Evolutionary conservation across 1,140 invertebrate genomes (phyloP), one percentile per base, ranked within the genome.

Genomic region (Phthorimaea operculella): DNA sequence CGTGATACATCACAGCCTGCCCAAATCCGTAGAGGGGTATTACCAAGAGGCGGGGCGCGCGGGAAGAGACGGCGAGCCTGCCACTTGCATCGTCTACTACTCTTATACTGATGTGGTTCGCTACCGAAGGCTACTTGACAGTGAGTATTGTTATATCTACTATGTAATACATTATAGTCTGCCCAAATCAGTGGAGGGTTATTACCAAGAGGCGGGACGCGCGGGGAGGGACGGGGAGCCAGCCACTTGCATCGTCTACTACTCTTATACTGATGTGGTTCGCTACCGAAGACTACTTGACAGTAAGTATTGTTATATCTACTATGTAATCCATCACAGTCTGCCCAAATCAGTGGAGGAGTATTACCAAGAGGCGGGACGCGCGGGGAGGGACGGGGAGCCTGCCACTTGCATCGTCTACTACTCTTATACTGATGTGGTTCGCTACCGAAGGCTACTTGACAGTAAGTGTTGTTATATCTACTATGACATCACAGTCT

Each of bases 11-110:
- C 94, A 94, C 72, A 92, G 94, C 0, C 64, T 98, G 57, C 97
- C 97, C 21, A 98, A 98, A 86, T 98, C 95, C 14, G 92, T 99
- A 66, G 98, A 99, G 87, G 95, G 96, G 1, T 98, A 98, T 75
- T 99, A 99, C 87, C 98, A 99, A 83, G 98, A 99, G 87, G 93
- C 96, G 50, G 98, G 98, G 12, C 87, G 98, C 49, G 96, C 97
- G 16, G 98, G 98, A 0, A 87, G 98, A 56, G 97, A 99, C 86
- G 95, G 94, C 0, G 90, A 93, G 58, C 81, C 88, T 11, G 91
- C 96, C 4, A 85, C 90, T 58, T 98, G 97, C 72, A 89, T 97
- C 56, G 85, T 99, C 0, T 98, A 92, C 83, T 99, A 98, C 82
- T 90, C 88, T 61, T 97, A 96, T 70, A 58, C 83, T 1, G 97